phyloP scores from a whole-genome alignment of 2,888 invertebrate species.

The Cryptocheilus praepositus region DNA sequence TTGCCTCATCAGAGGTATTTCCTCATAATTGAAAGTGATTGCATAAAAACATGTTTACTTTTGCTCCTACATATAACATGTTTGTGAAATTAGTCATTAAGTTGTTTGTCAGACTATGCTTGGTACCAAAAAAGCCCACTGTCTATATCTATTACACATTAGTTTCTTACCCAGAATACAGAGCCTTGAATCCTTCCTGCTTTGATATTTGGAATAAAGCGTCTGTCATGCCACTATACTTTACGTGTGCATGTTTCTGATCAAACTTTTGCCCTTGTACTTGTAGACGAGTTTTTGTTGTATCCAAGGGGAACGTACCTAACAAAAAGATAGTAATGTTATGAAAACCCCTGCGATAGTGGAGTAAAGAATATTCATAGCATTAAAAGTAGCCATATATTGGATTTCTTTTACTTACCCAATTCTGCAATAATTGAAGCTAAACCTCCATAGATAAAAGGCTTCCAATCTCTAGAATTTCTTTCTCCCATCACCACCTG shows the following conservation, averaged over 20 bases:
- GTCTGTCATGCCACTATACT: conserved; percentile 94
- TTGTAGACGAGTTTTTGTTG: conserved; percentile 95
- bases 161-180: conserved; percentile 87
- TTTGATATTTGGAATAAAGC: conserved; percentile 89
- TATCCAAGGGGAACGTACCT: conserved; percentile 98
- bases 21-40: too few relatives aligned
- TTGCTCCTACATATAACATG: conserved; percentile 5
- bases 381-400: conserved; percentile 18
- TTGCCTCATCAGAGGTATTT: too few relatives aligned
- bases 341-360: not conserved
- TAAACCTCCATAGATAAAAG: conserved; percentile 95
- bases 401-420: conserved; percentile 77
- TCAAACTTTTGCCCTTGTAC: conserved; percentile 94
- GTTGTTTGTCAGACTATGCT: too few relatives aligned
- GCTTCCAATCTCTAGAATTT: conserved; percentile 94
- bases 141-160: not conserved
- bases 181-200: conserved; percentile 89
- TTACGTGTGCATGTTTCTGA: conserved; percentile 83
- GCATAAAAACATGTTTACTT: not conserved
- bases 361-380: conserved; percentile 31
- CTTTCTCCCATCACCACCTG: conserved; percentile 82
- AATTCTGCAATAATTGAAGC: conserved; percentile 96
- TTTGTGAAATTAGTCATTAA: not conserved
- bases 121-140: too few relatives aligned
- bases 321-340: conserved; percentile 20